Base-by-base conservation (phyloP, 2,113 vertebrate genomes). In the Erpornis zantholeuca region DNA sequence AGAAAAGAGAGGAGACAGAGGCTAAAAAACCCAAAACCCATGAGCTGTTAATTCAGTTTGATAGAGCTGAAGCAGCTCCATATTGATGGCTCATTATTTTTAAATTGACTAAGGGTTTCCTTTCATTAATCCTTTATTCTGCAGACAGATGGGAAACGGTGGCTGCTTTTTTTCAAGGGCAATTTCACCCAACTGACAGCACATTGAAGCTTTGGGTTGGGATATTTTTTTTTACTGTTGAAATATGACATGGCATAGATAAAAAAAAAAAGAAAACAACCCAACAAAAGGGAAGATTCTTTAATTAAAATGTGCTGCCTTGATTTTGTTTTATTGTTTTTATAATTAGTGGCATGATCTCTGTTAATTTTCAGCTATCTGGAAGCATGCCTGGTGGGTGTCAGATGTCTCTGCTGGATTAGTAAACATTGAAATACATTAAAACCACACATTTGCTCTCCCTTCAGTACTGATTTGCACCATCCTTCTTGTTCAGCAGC, bases 71-170 rank as follows among this genome's bases (percentile, higher is more conserved):
- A 86, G 76, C 71, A 82, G 82, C 68, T 90, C 66, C 64, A 31
- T 88, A 56, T 93, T 80, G 76, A 73, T 94, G 86, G 53, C 42
- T 96, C 92, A 36, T 90, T 87, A 87, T 92, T 96, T 97, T 90
- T 21, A 68, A 92, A 78, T 83, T 83, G 76, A 81, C 36, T 72
- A 66, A 90, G 54, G 38, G 25, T 91, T 92, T 95, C 57, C 57
- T 92, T 88, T 93, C 68, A 90, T 96, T 90, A 86, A 64, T 93
- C 50, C 65, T 93, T 80, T 83, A 59, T 86, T 83, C 82, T 50
- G 23, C 38, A 81, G 82, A 44, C 50, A 90, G 54, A 86, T 66
- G 64, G 86, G 72, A 84, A 77, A 63, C 7, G 2, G 38, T 84
- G 78, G 38, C 29, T 88, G 47, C 44, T 71, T 90, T 92, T 71